Conservation (phyloP, 1,140 invertebrate species). For the Brachionus koreanus region DNA sequence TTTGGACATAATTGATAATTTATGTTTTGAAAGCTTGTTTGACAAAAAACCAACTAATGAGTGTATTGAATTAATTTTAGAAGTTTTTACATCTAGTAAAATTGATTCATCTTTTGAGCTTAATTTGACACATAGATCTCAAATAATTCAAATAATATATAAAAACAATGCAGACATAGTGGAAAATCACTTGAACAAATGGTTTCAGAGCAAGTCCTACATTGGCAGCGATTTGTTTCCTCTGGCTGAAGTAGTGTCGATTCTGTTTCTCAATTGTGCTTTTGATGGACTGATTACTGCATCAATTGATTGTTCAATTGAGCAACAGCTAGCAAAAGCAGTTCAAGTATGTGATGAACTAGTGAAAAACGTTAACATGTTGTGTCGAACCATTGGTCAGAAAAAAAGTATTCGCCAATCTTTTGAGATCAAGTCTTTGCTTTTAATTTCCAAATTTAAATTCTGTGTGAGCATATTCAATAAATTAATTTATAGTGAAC, state of each 20-base stretch:
- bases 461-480: neutral
- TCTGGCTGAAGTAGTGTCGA: neutral
- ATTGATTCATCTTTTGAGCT: neutral
- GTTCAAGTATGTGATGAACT: neutral
- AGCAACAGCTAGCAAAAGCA: neutral
- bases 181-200: neutral
- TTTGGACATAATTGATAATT: neutral
- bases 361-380: neutral
- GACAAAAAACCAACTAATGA: neutral
- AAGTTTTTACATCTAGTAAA: constrained; percentile 2
- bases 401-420: neutral
- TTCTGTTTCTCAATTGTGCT: neutral
- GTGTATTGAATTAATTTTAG: neutral
- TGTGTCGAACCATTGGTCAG: neutral
- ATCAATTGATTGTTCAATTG: neutral
- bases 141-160: constrained; percentile 22
- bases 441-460: constrained; percentile 2
- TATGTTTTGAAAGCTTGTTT: neutral
- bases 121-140: neutral
- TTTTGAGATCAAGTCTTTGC: neutral
- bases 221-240: constrained; percentile 2
- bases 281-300: neutral
- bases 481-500: neutral
- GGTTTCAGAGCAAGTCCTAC: neutral
- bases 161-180: neutral